These are phyloP conservation scores for Pandemis heparana DNA, from an alignment of 2,888 invertebrate genomes.

Conservation along the genomic window DNA sequence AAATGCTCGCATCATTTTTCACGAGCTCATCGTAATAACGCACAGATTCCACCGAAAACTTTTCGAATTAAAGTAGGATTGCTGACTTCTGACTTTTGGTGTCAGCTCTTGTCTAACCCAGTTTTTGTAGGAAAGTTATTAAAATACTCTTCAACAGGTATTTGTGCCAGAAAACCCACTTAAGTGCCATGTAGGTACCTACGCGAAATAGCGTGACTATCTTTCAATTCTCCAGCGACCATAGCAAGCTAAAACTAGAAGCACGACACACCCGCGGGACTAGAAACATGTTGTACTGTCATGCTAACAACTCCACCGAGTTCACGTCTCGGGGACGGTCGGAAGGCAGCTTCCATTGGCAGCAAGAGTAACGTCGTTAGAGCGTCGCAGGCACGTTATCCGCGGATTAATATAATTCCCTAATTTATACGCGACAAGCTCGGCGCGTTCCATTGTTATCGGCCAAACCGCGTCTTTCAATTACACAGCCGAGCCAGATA, in stretches of 20 bases:
- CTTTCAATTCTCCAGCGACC: background rate
- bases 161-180: background rate
- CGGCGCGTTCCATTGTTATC: constrained; percentile 63
- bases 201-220: background rate
- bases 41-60: constrained; percentile 33
- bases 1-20: constrained; percentile 43
- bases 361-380: constrained; percentile 40
- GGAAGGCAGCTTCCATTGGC: background rate
- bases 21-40: constrained; percentile 40
- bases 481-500: constrained; percentile 56
- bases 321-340: background rate
- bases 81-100: constrained; percentile 26
- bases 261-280: background rate
- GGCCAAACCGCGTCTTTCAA: constrained; percentile 73
- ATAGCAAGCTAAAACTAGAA: background rate
- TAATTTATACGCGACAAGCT: constrained; percentile 75
- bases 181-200: too few relatives aligned
- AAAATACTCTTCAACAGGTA: constrained; percentile 15
- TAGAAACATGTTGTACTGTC: background rate
- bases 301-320: background rate
- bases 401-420: constrained; percentile 79
- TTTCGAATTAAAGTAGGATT: constrained; percentile 31
- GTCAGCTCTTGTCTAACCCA: constrained; percentile 13
- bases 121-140: background rate
- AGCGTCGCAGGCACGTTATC: constrained; percentile 58